phyloP scores from a whole-genome alignment of 2,888 invertebrate genomes.

The Notodonta ziczac region DNA sequence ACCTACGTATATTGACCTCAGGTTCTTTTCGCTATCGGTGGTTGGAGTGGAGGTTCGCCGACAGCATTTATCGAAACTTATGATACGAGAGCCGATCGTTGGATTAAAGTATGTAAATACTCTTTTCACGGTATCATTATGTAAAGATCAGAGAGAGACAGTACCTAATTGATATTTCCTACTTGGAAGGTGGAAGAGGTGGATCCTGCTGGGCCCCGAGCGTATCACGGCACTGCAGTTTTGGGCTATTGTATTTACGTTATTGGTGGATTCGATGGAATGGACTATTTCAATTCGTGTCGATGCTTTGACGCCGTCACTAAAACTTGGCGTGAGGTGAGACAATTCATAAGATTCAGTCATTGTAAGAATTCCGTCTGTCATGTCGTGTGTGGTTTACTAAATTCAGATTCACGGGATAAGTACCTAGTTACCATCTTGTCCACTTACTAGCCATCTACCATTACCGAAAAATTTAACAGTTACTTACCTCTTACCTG shows the following conservation, averaged over 20 bases:
- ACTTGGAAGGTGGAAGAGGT: constrained; percentile 87
- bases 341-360: not conserved
- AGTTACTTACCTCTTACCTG: too few relatives aligned
- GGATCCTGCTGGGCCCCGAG: constrained; percentile 93
- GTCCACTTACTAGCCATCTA: too few relatives aligned
- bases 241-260: constrained; percentile 93
- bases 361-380: not conserved
- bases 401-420: too few relatives aligned
- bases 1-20: constrained; percentile 32
- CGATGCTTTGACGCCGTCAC: constrained; percentile 94
- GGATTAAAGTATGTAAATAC: constrained; percentile 87
- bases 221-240: constrained; percentile 97
- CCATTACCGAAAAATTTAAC: too few relatives aligned
- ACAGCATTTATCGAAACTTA: constrained; percentile 94
- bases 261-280: constrained; percentile 97
- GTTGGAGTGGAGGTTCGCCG: constrained; percentile 88
- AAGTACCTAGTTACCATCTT: too few relatives aligned
- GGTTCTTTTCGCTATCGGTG: constrained; percentile 89
- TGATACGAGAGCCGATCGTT: constrained; percentile 94
- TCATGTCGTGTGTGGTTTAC: not conserved
- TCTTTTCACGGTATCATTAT: not conserved
- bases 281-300: constrained; percentile 94
- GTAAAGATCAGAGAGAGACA: constrained; percentile 9
- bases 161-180: not conserved
- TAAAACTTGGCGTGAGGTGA: constrained; percentile 92